Evolutionary conservation across 2,797 vertebrate species (phyloP), one percentile per base, ranked within the genome.

Genomic region (Discoglossus pictus): DNA sequence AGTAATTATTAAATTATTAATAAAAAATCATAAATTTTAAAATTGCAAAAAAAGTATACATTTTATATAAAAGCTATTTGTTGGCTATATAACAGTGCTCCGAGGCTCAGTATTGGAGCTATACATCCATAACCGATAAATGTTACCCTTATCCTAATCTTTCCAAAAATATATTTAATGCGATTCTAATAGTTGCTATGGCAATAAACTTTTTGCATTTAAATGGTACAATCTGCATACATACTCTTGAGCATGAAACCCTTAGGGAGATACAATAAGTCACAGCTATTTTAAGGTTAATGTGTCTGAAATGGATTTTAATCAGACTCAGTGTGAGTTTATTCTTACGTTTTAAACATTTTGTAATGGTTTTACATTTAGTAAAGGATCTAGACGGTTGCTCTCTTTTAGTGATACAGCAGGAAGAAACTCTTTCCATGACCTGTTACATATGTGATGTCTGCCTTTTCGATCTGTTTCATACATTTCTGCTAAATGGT

Each of bases 91-190:
- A n/a, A n/a, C n/a, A n/a, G n/a, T n/a, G n/a, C n/a, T n/a, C n/a
- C n/a, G n/a, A n/a, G n/a, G n/a, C n/a, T 6, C 4, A 38, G 35
- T 1, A 38, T 8, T 16, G 6, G 17, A 18, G 3, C 9, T 15
- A 2, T 40, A 13, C 12, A 42, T 61, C 18, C 54, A 36, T 36
- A 46, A 38, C 65, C 27, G 20, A 34, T 13, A 44, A 51, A 54
- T 61, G 36, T 36, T 51, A 23, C 18, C 36, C 46, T 59, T 52
- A 59, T 68, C 54, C 55, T 68, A 68, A 68, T 60, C 58, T 53
- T 47, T 69, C 66, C 66, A 54, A 69, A 69, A 69, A 69, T 69
- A 69, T 62, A 62, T 62, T 69, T 61, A 54, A 69, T 54, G 58
- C 54, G 66, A 62, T 55, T 69, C 50, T 47, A 61, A 62, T 53